Conservation (phyloP, 1,140 invertebrate species). For the Ptiloglossa arizonensis region DNA sequence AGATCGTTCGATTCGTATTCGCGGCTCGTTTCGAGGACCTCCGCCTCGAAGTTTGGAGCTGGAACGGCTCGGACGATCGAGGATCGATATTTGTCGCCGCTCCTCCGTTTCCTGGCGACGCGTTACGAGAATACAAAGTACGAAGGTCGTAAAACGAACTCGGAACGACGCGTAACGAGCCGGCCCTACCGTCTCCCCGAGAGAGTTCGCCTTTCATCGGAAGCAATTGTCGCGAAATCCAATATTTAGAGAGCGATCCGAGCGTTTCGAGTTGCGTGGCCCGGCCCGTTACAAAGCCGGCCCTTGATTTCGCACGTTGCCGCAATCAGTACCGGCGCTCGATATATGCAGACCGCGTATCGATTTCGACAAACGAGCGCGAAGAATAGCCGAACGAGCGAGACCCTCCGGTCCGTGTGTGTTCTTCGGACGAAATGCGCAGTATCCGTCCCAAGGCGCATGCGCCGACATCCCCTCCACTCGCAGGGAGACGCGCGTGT, state of each 20-base stretch:
- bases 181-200: neutral
- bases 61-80: too few relatives aligned
- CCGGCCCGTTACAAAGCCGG: neutral
- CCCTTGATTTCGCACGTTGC: slow-evolving; percentile 30
- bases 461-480: neutral
- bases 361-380: slow-evolving; percentile 62
- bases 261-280: neutral
- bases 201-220: neutral
- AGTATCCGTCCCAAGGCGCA: slow-evolving; percentile 16
- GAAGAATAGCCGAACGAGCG: slow-evolving; percentile 43
- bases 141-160: too few relatives aligned
- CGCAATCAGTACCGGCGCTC: slow-evolving; percentile 44
- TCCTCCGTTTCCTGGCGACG: too few relatives aligned
- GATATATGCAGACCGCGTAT: slow-evolving; percentile 50
- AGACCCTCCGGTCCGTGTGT: neutral
- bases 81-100: too few relatives aligned
- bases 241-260: neutral
- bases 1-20: too few relatives aligned
- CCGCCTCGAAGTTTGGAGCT: too few relatives aligned
- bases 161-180: too few relatives aligned
- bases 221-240: neutral
- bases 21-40: too few relatives aligned
- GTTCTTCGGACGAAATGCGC: slow-evolving; percentile 41
- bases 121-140: too few relatives aligned
- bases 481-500: too few relatives aligned